These are phyloP conservation scores for Temnothorax ravouxi DNA, from an alignment of 2,888 invertebrate species.

Conservation along the genomic window DNA sequence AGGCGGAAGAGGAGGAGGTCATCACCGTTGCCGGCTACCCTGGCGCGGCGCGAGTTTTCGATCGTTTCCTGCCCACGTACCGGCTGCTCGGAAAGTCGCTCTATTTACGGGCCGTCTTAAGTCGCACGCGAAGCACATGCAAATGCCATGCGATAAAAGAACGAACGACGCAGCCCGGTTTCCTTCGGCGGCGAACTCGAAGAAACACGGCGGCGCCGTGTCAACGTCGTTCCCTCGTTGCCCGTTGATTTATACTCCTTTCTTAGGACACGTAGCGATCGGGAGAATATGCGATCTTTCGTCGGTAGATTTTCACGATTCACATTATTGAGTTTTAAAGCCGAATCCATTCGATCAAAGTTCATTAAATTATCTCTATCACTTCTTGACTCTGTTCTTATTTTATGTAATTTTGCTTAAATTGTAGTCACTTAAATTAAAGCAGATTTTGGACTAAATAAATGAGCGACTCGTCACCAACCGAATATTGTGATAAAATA, in stretches of 20 bases:
- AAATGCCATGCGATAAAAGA: conserved; percentile 38
- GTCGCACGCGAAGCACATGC: conserved; percentile 51
- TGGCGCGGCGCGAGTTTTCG: conserved; percentile 36
- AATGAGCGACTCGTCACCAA: not conserved
- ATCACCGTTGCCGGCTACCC: not conserved
- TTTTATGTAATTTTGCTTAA: not conserved
- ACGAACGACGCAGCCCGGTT: not conserved
- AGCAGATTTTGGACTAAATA: not conserved
- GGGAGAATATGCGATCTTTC: not conserved
- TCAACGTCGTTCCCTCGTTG: conserved; percentile 27
- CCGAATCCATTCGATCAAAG: not conserved
- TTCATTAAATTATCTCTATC: not conserved
- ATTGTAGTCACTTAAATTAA: not conserved
- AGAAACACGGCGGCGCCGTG: conserved; percentile 16
- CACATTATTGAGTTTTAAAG: not conserved
- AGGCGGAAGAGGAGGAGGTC: not conserved
- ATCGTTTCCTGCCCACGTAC: conserved; percentile 43
- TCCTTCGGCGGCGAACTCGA: not conserved
- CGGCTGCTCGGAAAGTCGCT: conserved; percentile 31
- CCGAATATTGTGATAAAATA: not conserved
- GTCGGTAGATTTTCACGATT: not conserved
- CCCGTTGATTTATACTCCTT: conserved; percentile 35
- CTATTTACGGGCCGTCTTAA: conserved; percentile 43
- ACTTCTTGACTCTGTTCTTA: not conserved
- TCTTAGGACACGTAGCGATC: not conserved